Conservation (phyloP, 2,113 vertebrate species). For the Apaloderma vittatum region DNA sequence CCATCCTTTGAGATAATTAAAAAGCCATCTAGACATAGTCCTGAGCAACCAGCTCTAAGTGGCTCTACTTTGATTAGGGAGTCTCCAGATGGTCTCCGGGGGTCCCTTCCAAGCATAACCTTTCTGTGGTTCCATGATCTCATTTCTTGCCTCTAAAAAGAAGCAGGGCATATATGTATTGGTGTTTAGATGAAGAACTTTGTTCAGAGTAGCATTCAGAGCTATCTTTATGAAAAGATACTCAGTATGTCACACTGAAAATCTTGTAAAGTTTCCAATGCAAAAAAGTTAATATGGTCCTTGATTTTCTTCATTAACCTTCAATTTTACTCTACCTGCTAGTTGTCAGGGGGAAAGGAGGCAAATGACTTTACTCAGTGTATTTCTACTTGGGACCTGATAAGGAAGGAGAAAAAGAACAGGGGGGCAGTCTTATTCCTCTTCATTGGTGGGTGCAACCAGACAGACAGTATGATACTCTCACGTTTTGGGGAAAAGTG, state of each 20-base stretch:
- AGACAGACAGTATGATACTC: neutral
- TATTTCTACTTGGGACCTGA: neutral
- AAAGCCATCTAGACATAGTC: neutral
- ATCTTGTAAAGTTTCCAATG: neutral
- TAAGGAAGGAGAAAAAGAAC: neutral
- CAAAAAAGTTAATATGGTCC: neutral
- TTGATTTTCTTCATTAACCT: neutral
- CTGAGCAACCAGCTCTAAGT: neutral
- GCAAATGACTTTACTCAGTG: neutral
- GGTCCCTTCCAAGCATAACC: neutral
- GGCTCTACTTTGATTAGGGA: neutral
- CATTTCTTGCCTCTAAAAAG: neutral
- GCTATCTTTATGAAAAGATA: neutral
- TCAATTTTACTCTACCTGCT: neutral
- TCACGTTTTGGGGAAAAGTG: neutral
- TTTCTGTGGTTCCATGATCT: neutral
- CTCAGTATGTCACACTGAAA: neutral
- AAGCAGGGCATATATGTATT: neutral
- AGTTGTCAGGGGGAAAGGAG: neutral
- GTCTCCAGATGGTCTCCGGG: neutral
- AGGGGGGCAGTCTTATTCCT: neutral
- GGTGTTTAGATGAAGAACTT: neutral
- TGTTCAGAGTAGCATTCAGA: neutral
- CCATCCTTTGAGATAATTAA: neutral
- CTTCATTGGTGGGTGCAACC: neutral